Evolutionary conservation across 2,888 invertebrate species (phyloP).

Genomic region (Standfussiana lucernea): DNA sequence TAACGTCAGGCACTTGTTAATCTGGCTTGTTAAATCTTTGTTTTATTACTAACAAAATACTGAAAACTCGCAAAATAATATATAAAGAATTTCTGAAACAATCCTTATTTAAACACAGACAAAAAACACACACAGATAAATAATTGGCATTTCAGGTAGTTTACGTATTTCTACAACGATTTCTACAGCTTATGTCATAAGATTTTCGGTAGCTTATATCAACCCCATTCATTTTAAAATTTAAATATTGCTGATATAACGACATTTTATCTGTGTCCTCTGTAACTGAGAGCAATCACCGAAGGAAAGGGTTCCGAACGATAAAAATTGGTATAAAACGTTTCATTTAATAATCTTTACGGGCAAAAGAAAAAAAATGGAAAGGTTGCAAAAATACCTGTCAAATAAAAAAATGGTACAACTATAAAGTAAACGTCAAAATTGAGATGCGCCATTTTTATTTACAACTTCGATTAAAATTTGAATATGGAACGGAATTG

Average conservation of each 20-base stretch:
- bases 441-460: conserved; percentile 11
- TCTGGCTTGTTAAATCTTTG: not conserved
- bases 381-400: not conserved
- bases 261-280: no score
- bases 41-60: not conserved
- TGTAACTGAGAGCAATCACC: no score
- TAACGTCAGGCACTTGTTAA: conserved; percentile 3
- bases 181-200: not conserved
- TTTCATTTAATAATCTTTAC: not conserved
- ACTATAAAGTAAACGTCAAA: not conserved
- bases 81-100: not conserved
- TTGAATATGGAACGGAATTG: conserved; percentile 43
- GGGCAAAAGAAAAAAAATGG: not conserved
- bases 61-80: not conserved
- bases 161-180: not conserved
- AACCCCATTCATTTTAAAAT: not conserved
- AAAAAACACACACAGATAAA: no score
- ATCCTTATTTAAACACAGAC: not conserved
- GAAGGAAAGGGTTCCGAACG: not conserved
- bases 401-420: not conserved
- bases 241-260: not conserved
- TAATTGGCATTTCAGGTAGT: not conserved
- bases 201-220: not conserved
- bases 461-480: conserved; percentile 46
- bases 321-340: not conserved